Base-by-base conservation (phyloP, 2,113 vertebrate species). In the Fregata magnificens region DNA sequence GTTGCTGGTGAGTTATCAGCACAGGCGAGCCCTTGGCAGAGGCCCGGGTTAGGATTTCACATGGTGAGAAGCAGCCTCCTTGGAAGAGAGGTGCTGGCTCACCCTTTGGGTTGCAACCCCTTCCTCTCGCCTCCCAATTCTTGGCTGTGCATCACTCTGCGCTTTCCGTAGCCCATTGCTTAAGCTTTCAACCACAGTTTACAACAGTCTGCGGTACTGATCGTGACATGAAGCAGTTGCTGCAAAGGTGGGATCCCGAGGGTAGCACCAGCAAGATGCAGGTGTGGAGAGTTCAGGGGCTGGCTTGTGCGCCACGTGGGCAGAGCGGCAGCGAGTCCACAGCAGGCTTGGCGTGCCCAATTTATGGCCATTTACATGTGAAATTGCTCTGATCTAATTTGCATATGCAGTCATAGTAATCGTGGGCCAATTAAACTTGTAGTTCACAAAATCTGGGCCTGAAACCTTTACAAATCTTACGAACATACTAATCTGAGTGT, bases 401-500 rank as follows among this genome's bases (percentile, higher is more conserved):
- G 94, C 94, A 96, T 93, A 87, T 29, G 71, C 87, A 97, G 96
- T 50, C 91, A 88, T 6, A 69, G 86, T 95, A 96, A 97, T 95
- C 15, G 71, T 1, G 45, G 89, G 93, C 94, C 91, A 97, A 96
- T 97, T 97, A 97, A 95, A 95, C 94, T 95, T 71, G 81, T 87
- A 80, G 96, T 95, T 96, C 89, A 67, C 89, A 81, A 95, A 97
- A 97, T 96, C 91, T 62, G 71, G 87, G 82, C 78, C 84, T 25
- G 84, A 97, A 97, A 97, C 93, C 94, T 95, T 97, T 78, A 90
- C 94, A 93, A 34, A 95, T 94, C 93, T 91, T 94, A 87, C n/a
- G 34, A 96, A 97, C 87, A 32, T 65, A 72, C 95, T 93, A 90
- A 97, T 97, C 91, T 88, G 94, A 95, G 86, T 65, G 78, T 93